Evolutionary conservation across 2,797 vertebrate species (phyloP).

Genomic region (Lerista edwardsae): DNA sequence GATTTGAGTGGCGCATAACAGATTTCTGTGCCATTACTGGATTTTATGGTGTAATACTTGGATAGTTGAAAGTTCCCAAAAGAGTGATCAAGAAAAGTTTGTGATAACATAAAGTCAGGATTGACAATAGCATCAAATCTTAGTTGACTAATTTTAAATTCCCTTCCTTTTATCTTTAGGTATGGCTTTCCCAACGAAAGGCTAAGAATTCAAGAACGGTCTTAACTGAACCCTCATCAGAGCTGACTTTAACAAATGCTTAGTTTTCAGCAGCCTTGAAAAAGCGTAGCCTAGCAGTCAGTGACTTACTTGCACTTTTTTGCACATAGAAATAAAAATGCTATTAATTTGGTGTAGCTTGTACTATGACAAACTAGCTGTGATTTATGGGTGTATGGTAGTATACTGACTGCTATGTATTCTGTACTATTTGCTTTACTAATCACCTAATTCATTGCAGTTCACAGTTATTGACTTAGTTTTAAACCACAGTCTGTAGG

Average conservation of each 20-base stretch:
- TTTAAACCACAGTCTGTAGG: constrained; percentile 81
- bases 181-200: constrained; percentile 99
- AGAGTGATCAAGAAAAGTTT: constrained; percentile 67
- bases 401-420: constrained; percentile 89
- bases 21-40: constrained; percentile 53
- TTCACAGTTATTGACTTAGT: constrained; percentile 82
- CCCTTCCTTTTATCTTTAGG: constrained; percentile 97
- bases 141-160: constrained; percentile 88
- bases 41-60: constrained; percentile 61
- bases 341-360: constrained; percentile 83
- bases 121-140: constrained; percentile 72
- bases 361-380: constrained; percentile 76
- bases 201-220: constrained; percentile 93
- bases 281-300: constrained; percentile 87
- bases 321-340: constrained; percentile 85
- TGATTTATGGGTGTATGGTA: constrained; percentile 83
- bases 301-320: constrained; percentile 88
- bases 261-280: constrained; percentile 87
- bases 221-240: constrained; percentile 89
- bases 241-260: constrained; percentile 90
- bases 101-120: constrained; percentile 68
- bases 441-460: constrained; percentile 90
- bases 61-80: constrained; percentile 56
- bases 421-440: constrained; percentile 88
- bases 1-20: constrained; percentile 11